Evolutionary conservation across 1,140 invertebrate species (phyloP).

Genomic region (Diorhabda sublineata): DNA sequence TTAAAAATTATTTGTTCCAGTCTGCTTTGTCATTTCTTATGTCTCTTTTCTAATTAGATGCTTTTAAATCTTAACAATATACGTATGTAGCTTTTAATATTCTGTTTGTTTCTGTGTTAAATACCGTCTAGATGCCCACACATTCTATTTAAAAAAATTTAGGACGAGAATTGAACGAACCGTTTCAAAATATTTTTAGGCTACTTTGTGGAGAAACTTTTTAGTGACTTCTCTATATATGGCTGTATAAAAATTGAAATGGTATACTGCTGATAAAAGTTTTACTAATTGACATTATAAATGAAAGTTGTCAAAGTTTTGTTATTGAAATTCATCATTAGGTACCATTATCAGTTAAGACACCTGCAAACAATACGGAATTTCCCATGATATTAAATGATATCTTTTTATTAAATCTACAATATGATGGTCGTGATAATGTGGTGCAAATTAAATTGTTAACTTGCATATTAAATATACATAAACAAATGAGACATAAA

Average conservation of each 20-base stretch:
- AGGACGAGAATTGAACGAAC: too few species aligned
- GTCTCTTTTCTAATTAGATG: conserved; percentile 15
- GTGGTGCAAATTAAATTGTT: conserved; percentile 12
- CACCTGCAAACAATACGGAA: conserved; percentile 25
- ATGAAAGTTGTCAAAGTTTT: conserved; percentile 22
- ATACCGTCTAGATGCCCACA: too few species aligned
- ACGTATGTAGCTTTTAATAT: too few species aligned
- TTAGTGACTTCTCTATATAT: too few species aligned
- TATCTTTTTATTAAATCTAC: conserved; percentile 24
- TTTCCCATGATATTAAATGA: conserved; percentile 32
- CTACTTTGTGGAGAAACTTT: too few species aligned
- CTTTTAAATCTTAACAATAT: not conserved
- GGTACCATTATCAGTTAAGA: conserved; percentile 29
- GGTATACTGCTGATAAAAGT: not conserved
- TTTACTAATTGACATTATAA: conserved; percentile 1
- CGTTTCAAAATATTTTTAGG: too few species aligned
- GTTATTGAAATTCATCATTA: conserved; percentile 24
- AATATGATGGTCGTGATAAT: conserved; percentile 26
- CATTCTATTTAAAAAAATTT: too few species aligned
- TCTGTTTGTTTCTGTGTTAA: too few species aligned
- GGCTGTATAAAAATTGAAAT: too few species aligned
- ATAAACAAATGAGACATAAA: not conserved
- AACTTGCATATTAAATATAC: not conserved
- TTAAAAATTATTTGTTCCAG: conserved; percentile 10
- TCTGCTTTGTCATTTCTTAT: conserved; percentile 14